These are phyloP conservation scores for Conomelus anceps DNA, from an alignment of 2,888 invertebrate genomes.

Conservation along the genomic window DNA sequence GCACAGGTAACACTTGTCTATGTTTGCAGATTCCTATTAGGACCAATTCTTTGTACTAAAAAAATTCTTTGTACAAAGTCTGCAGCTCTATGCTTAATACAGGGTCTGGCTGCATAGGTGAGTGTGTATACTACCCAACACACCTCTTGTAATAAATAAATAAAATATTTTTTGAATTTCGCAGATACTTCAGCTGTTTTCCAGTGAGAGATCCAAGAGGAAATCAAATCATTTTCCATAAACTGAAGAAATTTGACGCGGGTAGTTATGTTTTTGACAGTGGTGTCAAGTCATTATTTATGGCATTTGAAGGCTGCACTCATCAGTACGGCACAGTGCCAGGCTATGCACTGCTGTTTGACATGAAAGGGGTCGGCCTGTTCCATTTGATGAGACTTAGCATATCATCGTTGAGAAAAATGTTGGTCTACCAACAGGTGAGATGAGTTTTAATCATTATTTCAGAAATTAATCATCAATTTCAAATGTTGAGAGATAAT, in stretches of 20 bases:
- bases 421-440: slow-evolving; percentile 53
- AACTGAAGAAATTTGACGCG: slow-evolving; percentile 51
- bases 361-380: slow-evolving; percentile 57
- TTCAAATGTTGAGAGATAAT: background rate
- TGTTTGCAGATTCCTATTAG: no score
- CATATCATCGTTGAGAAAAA: slow-evolving; percentile 53
- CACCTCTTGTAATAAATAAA: no score
- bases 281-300: slow-evolving; percentile 50
- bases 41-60: no score
- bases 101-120: no score
- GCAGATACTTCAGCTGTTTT: slow-evolving; percentile 51
- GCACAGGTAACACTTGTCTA: no score
- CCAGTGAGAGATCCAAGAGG: slow-evolving; percentile 54
- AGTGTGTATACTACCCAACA: no score
- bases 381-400: slow-evolving; percentile 58
- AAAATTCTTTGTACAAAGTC: no score
- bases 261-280: slow-evolving; percentile 53
- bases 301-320: slow-evolving; percentile 49
- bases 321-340: slow-evolving; percentile 53
- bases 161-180: slow-evolving; percentile 34
- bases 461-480: background rate
- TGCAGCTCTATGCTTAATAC: no score
- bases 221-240: slow-evolving; percentile 55
- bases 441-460: background rate
- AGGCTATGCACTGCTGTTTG: slow-evolving; percentile 60